Evolutionary conservation across 2,113 vertebrate genomes (phyloP).

Genomic region (Forbesichthys agassizii): DNA sequence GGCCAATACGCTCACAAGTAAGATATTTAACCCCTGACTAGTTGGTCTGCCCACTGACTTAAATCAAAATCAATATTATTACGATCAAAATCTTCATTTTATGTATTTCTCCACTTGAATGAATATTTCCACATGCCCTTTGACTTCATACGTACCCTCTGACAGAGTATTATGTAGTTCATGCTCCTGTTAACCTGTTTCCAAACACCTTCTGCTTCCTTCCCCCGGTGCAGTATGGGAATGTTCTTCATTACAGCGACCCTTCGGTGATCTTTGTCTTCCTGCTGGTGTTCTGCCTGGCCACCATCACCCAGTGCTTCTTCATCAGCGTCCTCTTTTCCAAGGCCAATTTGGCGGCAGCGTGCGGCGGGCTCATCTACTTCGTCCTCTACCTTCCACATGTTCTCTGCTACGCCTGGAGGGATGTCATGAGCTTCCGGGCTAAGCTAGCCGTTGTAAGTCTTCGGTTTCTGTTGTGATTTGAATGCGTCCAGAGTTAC

Average conservation of each 20-base stretch:
- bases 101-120: conserved; percentile 4
- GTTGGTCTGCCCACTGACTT: conserved; percentile 35
- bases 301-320: conserved; percentile 95
- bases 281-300: conserved; percentile 86
- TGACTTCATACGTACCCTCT: not conserved
- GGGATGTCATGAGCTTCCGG: conserved; percentile 85
- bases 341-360: conserved; percentile 92
- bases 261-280: conserved; percentile 92
- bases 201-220: not conserved
- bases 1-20: not conserved
- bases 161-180: not conserved
- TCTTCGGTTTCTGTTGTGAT: conserved; percentile 12
- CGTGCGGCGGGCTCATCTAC: conserved; percentile 95
- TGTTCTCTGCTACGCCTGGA: conserved; percentile 90
- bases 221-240: conserved; percentile 80
- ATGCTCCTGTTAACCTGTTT: not conserved
- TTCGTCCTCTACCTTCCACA: conserved; percentile 94
- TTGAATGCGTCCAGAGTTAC: too few relatives aligned
- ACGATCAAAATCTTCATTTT: conserved; percentile 28
- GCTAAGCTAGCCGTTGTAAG: conserved; percentile 89
- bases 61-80: conserved; percentile 26
- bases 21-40: conserved; percentile 1
- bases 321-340: conserved; percentile 97
- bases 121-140: not conserved
- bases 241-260: conserved; percentile 92